These are phyloP conservation scores for Junonia oenone DNA, from an alignment of 2,888 invertebrate genomes.

Conservation along the genomic window DNA sequence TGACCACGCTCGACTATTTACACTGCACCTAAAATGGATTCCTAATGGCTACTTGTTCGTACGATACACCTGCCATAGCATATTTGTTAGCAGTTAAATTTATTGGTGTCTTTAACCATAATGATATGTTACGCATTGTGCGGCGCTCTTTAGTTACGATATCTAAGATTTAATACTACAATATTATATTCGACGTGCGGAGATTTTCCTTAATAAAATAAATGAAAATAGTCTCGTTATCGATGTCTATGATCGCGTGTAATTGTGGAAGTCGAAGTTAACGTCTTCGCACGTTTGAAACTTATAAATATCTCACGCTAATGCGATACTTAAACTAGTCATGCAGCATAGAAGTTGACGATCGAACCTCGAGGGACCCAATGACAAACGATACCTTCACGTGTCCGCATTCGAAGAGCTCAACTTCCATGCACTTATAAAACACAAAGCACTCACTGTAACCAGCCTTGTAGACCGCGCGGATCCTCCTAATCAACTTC, in stretches of 20 bases:
- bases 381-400: slow-evolving; percentile 24
- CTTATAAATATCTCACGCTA: neutral
- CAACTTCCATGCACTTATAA: slow-evolving; percentile 43
- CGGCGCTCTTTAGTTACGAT: slow-evolving; percentile 8
- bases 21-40: slow-evolving; percentile 73
- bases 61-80: slow-evolving; percentile 70
- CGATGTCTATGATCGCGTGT: slow-evolving; percentile 7
- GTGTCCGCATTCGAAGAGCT: slow-evolving; percentile 30
- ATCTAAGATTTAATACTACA: slow-evolving; percentile 9
- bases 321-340: slow-evolving; percentile 7
- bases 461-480: slow-evolving; percentile 70
- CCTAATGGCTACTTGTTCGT: slow-evolving; percentile 72
- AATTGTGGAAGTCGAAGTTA: slow-evolving; percentile 7
- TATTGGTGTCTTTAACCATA: slow-evolving; percentile 41
- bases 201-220: neutral
- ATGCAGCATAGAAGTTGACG: slow-evolving; percentile 46
- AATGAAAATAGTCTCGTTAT: slow-evolving; percentile 1
- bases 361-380: slow-evolving; percentile 24
- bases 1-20: slow-evolving; percentile 59
- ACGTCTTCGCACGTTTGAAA: neutral
- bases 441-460: slow-evolving; percentile 72
- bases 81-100: slow-evolving; percentile 58
- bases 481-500: slow-evolving; percentile 65
- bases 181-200: slow-evolving; percentile 9
- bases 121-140: slow-evolving; percentile 29